Conservation (phyloP, 2,888 invertebrate species). For the Mechanitis mazaeus region DNA sequence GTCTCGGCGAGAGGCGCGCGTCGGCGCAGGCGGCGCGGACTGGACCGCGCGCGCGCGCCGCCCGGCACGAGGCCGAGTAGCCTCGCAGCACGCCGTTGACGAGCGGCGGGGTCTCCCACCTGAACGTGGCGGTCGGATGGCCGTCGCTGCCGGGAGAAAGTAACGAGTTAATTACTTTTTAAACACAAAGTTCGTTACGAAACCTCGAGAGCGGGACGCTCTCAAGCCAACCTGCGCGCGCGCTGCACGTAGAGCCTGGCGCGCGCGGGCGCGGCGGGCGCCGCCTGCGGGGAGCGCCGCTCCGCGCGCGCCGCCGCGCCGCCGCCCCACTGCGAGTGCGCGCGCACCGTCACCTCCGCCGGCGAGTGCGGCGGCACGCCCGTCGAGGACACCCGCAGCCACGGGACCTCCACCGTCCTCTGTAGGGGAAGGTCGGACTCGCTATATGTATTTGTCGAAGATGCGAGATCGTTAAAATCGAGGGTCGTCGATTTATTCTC, state of each 20-base stretch:
- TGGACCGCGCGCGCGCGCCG: constrained; percentile 35
- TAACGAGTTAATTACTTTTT: neutral
- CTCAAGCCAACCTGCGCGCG: constrained; percentile 32
- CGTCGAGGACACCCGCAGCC: constrained; percentile 62
- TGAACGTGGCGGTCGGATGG: constrained; percentile 78
- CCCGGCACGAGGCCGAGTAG: constrained; percentile 85
- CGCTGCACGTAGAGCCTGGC: constrained; percentile 83
- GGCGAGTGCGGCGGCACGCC: constrained; percentile 81
- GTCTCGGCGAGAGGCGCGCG: constrained; percentile 64
- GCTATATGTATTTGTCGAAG: no score
- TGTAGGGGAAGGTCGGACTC: constrained; percentile 30
- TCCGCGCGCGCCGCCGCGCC: constrained; percentile 78
- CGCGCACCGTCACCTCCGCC: constrained; percentile 84
- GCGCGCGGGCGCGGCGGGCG: constrained; percentile 83
- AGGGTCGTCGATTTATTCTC: no score
- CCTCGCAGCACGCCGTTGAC: constrained; percentile 85
- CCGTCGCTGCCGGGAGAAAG: constrained; percentile 42
- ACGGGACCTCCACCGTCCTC: constrained; percentile 73
- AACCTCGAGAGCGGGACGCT: no score
- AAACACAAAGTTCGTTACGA: no score
- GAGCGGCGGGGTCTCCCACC: constrained; percentile 87
- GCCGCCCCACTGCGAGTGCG: constrained; percentile 91
- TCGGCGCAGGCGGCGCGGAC: constrained; percentile 71
- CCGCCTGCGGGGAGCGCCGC: constrained; percentile 87
- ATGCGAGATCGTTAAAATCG: no score